Evolutionary conservation across 1,140 invertebrate genomes (phyloP), one percentile per base, ranked within the genome.

Genomic region (Drosophila murphyi): DNA sequence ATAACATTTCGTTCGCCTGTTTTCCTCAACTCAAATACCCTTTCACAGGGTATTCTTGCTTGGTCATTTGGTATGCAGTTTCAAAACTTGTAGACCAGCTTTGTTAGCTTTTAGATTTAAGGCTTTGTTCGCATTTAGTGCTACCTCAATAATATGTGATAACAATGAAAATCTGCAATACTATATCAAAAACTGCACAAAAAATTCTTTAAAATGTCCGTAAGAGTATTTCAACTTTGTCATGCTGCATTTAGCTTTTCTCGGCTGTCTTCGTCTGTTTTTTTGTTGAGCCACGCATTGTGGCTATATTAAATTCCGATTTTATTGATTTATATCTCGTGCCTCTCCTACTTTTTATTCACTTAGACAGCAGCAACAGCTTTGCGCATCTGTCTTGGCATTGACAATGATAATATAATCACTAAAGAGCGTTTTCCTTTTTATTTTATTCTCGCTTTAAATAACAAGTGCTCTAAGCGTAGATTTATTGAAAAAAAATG

Each of bases 251-350:
- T 39, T 8, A 28, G 7, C 3, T 31, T 3, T 20, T 41, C 10
- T 41, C 20, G 10, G 31, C 5, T 39, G 35, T 34, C 34, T 52
- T 51, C 10, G 3, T 2, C 29, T 29, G 2, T 48, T 32, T 60
- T 52, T 20, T 56, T 45, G 45, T 32, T 31, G 43, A 29, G 60
- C 39, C 72, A 64, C 63, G 51, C 47, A 50, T 70, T 83, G 77
- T 65, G 80, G 76, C 59, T 74, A 70, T 83, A 89, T 89, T 88
- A 88, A 88, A 88, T 88, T 88, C 83, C 85, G 62, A 73, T 76
- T 67, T 83, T 88, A 88, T 88, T 77, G 83, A 88, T 87, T 87
- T 76, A 78, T 75, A 31, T 70, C 39, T 29, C 35, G 31, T 7
- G 43, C 62, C 6, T 52, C 70, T 73, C 63, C 43, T 32, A 34